Evolutionary conservation across 2,113 vertebrate species (phyloP).

Genomic region (Antidorcas marsupialis): DNA sequence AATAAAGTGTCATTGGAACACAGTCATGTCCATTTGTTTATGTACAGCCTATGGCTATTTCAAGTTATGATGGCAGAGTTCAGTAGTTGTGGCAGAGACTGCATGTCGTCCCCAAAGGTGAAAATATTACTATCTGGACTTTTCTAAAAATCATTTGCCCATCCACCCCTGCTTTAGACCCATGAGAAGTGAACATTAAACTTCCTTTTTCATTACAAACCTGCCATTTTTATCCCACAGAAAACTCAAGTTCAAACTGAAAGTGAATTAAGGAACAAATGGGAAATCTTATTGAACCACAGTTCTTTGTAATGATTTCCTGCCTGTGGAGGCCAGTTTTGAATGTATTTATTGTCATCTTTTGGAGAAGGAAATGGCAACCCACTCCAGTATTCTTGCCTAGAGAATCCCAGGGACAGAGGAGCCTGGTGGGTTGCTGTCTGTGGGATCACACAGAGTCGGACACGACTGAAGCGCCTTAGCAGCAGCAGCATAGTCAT

Average conservation of each 20-base stretch:
- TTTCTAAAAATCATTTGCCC: neutral
- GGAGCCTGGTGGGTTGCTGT: too few relatives aligned
- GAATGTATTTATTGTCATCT: neutral
- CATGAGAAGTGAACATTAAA: neutral
- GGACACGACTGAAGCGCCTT: too few relatives aligned
- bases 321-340: neutral
- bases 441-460: too few relatives aligned
- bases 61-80: neutral
- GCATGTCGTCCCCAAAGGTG: neutral
- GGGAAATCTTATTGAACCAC: neutral
- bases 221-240: neutral
- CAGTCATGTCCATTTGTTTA: neutral
- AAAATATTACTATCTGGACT: neutral
- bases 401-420: too few relatives aligned
- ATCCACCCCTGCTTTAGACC: neutral
- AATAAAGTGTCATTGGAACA: neutral
- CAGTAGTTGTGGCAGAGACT: neutral
- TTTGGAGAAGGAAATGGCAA: neutral
- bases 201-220: neutral
- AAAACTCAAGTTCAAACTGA: conserved; percentile 45
- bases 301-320: conserved; percentile 39
- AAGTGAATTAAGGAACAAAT: conserved; percentile 49
- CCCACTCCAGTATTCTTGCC: too few relatives aligned
- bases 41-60: neutral
- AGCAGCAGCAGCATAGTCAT: neutral